phyloP scores from a whole-genome alignment of 2,797 vertebrate species.

The Hafferia zeledoni region DNA sequence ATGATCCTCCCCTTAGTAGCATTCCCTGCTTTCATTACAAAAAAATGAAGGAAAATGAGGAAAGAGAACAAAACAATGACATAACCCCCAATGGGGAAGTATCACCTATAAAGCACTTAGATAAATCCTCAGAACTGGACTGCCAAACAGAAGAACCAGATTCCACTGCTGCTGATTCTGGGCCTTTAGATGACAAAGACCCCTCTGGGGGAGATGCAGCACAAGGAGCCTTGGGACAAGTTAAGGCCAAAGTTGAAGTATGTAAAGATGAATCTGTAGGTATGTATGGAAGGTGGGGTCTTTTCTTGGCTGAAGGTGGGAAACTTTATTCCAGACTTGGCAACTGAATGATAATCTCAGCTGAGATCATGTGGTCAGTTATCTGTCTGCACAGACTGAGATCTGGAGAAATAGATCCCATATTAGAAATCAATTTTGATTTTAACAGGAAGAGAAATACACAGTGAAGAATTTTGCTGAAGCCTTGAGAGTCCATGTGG shows the following conservation, averaged over 20 bases:
- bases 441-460: background rate
- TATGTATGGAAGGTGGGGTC: slow-evolving; percentile 71
- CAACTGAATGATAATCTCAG: background rate
- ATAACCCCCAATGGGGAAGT: slow-evolving; percentile 77
- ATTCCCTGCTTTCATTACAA: slow-evolving; percentile 98
- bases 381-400: background rate
- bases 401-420: background rate
- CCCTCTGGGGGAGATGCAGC: slow-evolving; percentile 77
- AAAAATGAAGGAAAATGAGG: slow-evolving; percentile 96
- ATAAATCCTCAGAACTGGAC: slow-evolving; percentile 79
- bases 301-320: background rate
- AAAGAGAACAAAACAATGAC: slow-evolving; percentile 88
- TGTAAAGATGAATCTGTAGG: slow-evolving; percentile 99
- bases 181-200: slow-evolving; percentile 77
- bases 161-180: slow-evolving; percentile 61
- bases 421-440: background rate
- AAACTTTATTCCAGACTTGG: background rate
- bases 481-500: background rate
- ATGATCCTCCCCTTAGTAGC: slow-evolving; percentile 96
- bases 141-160: slow-evolving; percentile 78
- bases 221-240: slow-evolving; percentile 92
- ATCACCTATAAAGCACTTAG: slow-evolving; percentile 77
- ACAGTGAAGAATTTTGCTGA: background rate
- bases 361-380: background rate
- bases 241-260: slow-evolving; percentile 98